Evolutionary conservation across 2,797 vertebrate genomes (phyloP).

Genomic region (Bradypodion pumilum): DNA sequence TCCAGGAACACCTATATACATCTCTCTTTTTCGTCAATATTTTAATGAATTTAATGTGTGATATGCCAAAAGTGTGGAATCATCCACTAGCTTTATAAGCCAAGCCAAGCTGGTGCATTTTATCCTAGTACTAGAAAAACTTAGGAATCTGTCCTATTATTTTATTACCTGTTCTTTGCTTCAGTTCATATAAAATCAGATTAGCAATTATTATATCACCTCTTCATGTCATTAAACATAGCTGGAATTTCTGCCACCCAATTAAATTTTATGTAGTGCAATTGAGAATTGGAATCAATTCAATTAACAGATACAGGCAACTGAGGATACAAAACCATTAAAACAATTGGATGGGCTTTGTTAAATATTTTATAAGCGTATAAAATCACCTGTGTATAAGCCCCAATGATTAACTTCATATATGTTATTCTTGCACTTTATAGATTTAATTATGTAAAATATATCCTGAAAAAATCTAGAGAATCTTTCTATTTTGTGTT

Average conservation of each 20-base stretch:
- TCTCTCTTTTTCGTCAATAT: conserved; percentile 9
- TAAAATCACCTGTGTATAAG: too few species aligned
- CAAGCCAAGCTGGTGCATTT: background rate
- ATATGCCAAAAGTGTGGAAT: conserved; percentile 2
- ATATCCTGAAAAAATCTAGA: background rate
- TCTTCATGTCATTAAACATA: conserved; percentile 23
- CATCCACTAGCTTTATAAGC: background rate
- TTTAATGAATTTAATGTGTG: background rate
- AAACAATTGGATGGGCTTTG: conserved; percentile 14
- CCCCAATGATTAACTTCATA: background rate
- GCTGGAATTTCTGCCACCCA: conserved; percentile 23
- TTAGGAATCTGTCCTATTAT: background rate
- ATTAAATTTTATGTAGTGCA: conserved; percentile 23
- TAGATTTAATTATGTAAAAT: conserved; percentile 5
- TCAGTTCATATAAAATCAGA: conserved; percentile 14
- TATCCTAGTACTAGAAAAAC: background rate
- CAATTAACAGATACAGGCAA: conserved; percentile 37
- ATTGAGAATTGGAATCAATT: conserved; percentile 23
- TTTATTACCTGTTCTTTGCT: conserved; percentile 31
- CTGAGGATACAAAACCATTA: background rate
- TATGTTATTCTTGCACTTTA: background rate
- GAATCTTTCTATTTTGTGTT: background rate
- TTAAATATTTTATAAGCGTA: conserved; percentile 18
- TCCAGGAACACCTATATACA: background rate
- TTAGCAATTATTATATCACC: conserved; percentile 33